These are phyloP conservation scores for Cetonia aurata DNA, from an alignment of 2,888 invertebrate genomes.

Conservation along the genomic window DNA sequence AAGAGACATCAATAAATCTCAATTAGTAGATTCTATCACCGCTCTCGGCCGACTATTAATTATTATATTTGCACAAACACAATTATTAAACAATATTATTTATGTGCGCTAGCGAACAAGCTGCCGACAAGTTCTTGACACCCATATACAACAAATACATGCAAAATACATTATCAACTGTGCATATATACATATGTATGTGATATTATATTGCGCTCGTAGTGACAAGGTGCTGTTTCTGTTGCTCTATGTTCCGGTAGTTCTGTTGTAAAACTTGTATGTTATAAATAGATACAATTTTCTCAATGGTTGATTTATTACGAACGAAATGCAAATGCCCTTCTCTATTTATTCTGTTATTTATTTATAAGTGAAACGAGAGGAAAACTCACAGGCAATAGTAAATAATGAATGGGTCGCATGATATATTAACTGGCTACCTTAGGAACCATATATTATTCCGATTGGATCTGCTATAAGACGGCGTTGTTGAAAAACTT, in stretches of 20 bases:
- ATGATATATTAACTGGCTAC: conserved; percentile 31
- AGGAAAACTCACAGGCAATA: background rate
- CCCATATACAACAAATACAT: background rate
- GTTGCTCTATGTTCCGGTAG: conserved; percentile 34
- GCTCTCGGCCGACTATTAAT: conserved; percentile 40
- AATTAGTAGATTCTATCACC: conserved; percentile 50
- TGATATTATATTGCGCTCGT: too few species aligned
- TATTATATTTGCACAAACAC: conserved; percentile 46
- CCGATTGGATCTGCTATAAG: conserved; percentile 21
- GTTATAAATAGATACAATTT: background rate
- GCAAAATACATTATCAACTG: too few species aligned
- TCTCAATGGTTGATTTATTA: conserved; percentile 50
- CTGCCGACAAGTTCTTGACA: conserved; percentile 43
- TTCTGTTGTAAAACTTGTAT: background rate
- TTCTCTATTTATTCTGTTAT: conserved; percentile 50
- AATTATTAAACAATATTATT: conserved; percentile 39
- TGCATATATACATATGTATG: too few species aligned
- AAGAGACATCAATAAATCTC: conserved; percentile 48
- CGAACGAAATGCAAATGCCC: conserved; percentile 50
- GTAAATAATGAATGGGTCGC: conserved; percentile 31
- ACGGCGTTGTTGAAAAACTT: background rate
- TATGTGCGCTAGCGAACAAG: conserved; percentile 21
- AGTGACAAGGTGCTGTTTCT: conserved; percentile 35
- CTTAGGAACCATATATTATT: conserved; percentile 30
- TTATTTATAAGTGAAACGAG: conserved; percentile 44